phyloP scores from a whole-genome alignment of 2,888 invertebrate genomes.

The Gymnosoma rotundatum region DNA sequence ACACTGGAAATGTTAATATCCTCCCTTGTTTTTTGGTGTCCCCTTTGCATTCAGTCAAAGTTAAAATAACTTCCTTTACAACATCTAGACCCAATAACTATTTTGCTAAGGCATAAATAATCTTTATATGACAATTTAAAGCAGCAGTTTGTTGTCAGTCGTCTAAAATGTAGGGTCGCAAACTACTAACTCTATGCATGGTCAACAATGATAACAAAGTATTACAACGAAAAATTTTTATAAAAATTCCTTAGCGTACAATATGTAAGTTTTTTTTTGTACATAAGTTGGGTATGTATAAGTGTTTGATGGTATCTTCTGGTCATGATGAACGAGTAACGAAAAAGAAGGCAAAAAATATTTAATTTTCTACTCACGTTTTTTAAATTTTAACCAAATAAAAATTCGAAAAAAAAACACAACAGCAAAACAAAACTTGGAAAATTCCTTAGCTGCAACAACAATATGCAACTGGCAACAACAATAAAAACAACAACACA shows the following conservation, averaged over 20 bases:
- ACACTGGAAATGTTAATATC: no score
- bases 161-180: neutral
- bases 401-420: conserved; percentile 69
- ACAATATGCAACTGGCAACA: conserved; percentile 49
- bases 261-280: conserved; percentile 53
- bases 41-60: no score
- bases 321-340: conserved; percentile 64
- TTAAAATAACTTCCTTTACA: no score
- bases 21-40: no score
- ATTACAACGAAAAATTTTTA: conserved; percentile 64
- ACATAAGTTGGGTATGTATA: conserved; percentile 8
- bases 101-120: no score
- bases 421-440: conserved; percentile 50
- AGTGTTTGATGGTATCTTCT: conserved; percentile 58
- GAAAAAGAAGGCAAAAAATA: conserved; percentile 56
- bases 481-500: neutral
- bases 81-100: no score
- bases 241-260: conserved; percentile 71
- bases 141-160: no score
- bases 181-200: neutral
- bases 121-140: no score
- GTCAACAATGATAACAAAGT: conserved; percentile 32
- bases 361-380: conserved; percentile 80
- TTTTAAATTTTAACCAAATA: conserved; percentile 72
- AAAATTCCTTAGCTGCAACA: conserved; percentile 75